Percentiles rank a stretch among this genome's conserved stretches.
Evolutionary conservation across 2,113 vertebrate genomes (phyloP).

Genomic region (Seriola aureovittata): DNA sequence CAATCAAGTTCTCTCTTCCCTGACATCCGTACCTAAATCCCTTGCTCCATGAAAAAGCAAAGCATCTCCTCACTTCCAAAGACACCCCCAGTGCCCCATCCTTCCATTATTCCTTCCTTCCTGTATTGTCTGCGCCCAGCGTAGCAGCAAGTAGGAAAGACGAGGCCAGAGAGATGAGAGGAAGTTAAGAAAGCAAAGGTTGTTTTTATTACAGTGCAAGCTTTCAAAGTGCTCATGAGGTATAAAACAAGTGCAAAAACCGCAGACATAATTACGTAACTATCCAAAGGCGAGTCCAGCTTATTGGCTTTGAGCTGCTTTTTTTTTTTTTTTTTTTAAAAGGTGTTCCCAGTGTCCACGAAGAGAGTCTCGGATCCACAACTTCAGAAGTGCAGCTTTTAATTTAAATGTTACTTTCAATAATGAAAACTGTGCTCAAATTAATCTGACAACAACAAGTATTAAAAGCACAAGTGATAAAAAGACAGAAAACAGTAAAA

Average conservation of each 20-base stretch:
- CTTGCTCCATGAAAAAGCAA: slow-evolving; percentile 37
- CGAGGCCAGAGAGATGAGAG: not conserved
- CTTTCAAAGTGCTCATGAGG: not conserved
- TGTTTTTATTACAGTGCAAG: not conserved
- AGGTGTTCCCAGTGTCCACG: not conserved
- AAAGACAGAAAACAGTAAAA: not conserved
- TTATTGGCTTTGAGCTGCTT: not conserved
- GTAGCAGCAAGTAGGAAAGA: not conserved
- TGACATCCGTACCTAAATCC: slow-evolving; percentile 68
- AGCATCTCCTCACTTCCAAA: slow-evolving; percentile 23
- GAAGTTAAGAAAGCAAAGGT: not conserved
- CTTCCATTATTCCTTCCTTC: slow-evolving; percentile 39
- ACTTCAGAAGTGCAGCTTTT: not conserved
- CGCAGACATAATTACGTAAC: not conserved
- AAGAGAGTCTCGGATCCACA: not conserved
- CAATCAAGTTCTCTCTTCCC: slow-evolving; percentile 64
- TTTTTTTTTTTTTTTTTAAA: too few species aligned
- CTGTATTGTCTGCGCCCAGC: slow-evolving; percentile 26
- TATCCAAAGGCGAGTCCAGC: not conserved
- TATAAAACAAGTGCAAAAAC: not conserved
- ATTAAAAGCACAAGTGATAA: not conserved
- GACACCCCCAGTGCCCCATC: slow-evolving; percentile 29
- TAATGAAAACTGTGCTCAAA: too few species aligned
- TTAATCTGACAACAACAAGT: not conserved
- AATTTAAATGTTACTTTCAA: not conserved